Evolutionary conservation across 1,140 invertebrate species (phyloP), one percentile per base, ranked within the genome.

Genomic region (Halesus radiatus): DNA sequence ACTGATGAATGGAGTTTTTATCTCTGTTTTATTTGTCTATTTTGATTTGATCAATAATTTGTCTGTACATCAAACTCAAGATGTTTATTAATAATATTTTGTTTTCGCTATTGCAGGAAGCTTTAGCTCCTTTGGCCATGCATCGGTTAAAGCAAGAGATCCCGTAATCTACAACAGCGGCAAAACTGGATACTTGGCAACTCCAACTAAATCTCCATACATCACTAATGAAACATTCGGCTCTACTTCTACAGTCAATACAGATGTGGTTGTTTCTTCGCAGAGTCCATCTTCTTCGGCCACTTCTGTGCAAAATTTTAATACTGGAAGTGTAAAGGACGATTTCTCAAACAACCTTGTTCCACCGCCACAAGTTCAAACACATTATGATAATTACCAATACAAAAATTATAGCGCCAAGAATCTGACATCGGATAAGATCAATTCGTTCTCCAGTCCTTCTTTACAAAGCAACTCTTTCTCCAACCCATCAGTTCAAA

Each of bases 61-160:
- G 5, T 5, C 26, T 3, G 5, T 29, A 29, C 26, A 29, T 3
- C 26, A 29, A 29, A 29, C 26, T 29, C 26, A 29, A 29, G n/a
- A n/a, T 5, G 26, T 29, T 29, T 29, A 29, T 29, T 29, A 29
- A 29, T 29, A 29, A 29, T 29, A 29, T 29, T 29, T 29, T 2
- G 26, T 29, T 29, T 29, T 5, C 26, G 2, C 5, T 29, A 29
- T 29, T 29, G 26, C 86, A 90, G 89, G 89, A 83, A 85, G 88
- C 60, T 89, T 89, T 84, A 88, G 87, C 85, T 86, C 87, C 54
- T 90, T 88, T 78, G 88, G 87, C 20, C 79, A 89, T 64, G 88
- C 89, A 76, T 86, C 88, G 29, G 85, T 88, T 3, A 89, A 89
- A 86, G 87, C 84, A 73, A 86, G 88, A 81, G 87, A 89, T 23